Base-by-base conservation (phyloP, 2,113 vertebrate genomes). In the Scophthalmus maximus region DNA sequence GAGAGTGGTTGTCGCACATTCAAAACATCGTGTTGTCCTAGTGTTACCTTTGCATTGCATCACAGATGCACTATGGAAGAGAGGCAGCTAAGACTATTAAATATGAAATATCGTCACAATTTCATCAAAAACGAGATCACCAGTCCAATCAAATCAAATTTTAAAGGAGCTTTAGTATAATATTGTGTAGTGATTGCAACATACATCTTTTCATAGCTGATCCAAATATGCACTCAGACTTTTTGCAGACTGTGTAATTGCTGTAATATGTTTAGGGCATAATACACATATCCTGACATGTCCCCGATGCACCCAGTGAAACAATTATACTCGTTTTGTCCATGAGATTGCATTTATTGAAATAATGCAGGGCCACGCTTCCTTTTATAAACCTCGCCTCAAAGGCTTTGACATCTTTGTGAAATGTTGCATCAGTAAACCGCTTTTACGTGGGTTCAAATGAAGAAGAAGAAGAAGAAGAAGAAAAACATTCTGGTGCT, bases 341-440 rank as follows among this genome's bases (percentile, higher is more conserved):
- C 10, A 1, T 55, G 8, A 22, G 12, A 57, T 50, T 66, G 3
- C 10, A 22, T 46, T 62, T 25, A 32, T 51, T 51, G 2, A 42
- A 36, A 23, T 22, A 23, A 75, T 42, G 29, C 11, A 42, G 29
- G 27, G 10, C 27, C 29, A 69, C 20, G 25, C 1, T 65, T 67
- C n/a, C n/a, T n/a, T 62, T 65, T 23, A 63, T 10, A 49, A 46
- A 1, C 15, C 20, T 52, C 25, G 5, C 12, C 30, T 46, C 46
- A 64, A 47, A 68, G 30, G 57, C 55, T 64, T 64, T 26, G 30
- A 23, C 62, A 44, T 53, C 25, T 44, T 69, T 44, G 3, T 44
- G 56, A 15, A 53, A 56, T 17, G 40, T 6, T 27, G 42, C 23
- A 49, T 51, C 29, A 36, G 14, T 15, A 18, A 22, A 38, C 10